A percentile compares a stretch with the other conserved stretches of the same genome.
These are phyloP conservation scores for Loriculus beryllinus DNA, from an alignment of 2,797 vertebrate genomes.

Conservation along the genomic window DNA sequence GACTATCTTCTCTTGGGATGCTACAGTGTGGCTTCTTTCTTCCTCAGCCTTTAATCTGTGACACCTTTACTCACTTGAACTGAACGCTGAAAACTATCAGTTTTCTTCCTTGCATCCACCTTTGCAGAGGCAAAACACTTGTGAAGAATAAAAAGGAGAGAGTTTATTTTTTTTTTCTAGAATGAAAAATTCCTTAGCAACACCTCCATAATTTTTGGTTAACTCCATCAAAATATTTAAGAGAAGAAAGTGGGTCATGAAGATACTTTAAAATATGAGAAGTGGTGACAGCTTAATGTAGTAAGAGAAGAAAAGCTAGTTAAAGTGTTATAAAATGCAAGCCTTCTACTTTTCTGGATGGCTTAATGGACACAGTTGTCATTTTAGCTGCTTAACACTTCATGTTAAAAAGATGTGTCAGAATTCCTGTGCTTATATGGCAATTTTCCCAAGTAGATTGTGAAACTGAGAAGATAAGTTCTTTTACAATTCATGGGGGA, in stretches of 20 bases:
- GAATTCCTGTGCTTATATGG: conserved; percentile 14
- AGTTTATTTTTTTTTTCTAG: background rate
- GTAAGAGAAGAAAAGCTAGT: background rate
- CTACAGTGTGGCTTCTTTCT: background rate
- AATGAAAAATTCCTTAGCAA: background rate
- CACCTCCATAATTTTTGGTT: background rate
- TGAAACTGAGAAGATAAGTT: conserved; percentile 53
- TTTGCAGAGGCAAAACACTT: background rate
- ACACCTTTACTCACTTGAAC: background rate
- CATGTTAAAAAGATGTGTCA: conserved; percentile 29
- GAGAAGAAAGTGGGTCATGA: background rate
- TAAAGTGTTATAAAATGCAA: background rate
- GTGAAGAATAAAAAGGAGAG: background rate
- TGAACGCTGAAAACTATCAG: background rate
- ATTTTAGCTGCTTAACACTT: conserved; percentile 34
- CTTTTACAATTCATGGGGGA: background rate
- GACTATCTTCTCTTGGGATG: background rate
- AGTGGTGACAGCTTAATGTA: background rate
- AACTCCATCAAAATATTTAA: background rate
- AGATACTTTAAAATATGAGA: background rate
- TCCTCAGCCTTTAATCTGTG: background rate
- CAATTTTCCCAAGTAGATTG: conserved; percentile 39
- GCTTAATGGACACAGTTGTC: conserved; percentile 18
- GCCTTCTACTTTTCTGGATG: background rate
- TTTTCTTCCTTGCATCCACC: background rate